Conservation (phyloP, 2,888 invertebrate genomes). For the Panorpa germanica region DNA sequence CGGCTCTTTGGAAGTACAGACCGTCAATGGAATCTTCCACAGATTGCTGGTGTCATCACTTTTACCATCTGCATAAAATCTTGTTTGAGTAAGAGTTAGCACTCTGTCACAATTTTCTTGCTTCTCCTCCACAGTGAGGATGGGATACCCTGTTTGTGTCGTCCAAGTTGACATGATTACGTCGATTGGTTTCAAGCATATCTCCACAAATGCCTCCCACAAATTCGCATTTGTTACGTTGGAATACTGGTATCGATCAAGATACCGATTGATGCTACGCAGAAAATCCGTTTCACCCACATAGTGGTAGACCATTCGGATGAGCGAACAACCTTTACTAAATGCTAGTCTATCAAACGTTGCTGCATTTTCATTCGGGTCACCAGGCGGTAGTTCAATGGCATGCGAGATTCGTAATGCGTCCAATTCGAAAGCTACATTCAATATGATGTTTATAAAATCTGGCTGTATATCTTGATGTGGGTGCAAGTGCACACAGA, state of each 20-base stretch:
- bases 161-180: conserved; percentile 96
- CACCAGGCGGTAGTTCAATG: conserved; percentile 86
- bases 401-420: conserved; percentile 85
- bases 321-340: conserved; percentile 86
- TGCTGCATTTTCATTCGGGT: conserved; percentile 90
- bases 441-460: conserved; percentile 79
- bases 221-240: conserved; percentile 89
- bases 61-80: conserved; percentile 75
- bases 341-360: conserved; percentile 97
- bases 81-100: conserved; percentile 58
- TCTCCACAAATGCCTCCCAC: conserved; percentile 77
- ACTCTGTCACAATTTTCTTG: too few species aligned
- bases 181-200: conserved; percentile 76
- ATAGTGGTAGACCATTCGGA: conserved; percentile 85
- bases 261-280: conserved; percentile 80
- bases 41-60: conserved; percentile 35
- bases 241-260: conserved; percentile 71
- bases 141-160: conserved; percentile 85
- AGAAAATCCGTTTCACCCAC: conserved; percentile 86
- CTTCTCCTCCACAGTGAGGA: too few species aligned
- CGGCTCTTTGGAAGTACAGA: conserved; percentile 58
- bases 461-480: conserved; percentile 96
- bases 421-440: conserved; percentile 71
- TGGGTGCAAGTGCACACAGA: conserved; percentile 84
- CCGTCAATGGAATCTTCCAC: conserved; percentile 83